Evolutionary conservation across 2,113 vertebrate genomes (phyloP), one percentile per base, ranked within the genome.

Genomic region (Spea bombifrons): DNA sequence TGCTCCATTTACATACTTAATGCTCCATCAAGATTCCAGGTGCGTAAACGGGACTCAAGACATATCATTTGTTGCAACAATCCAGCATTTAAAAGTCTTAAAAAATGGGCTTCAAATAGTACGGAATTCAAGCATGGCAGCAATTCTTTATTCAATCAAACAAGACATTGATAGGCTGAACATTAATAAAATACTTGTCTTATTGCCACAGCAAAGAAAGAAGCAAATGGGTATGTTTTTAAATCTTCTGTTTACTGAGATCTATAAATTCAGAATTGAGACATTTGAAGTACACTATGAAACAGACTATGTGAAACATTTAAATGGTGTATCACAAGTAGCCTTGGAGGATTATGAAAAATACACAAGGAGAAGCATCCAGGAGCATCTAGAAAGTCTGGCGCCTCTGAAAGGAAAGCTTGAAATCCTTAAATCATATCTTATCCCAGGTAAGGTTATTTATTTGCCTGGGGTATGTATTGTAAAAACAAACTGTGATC

Each of bases 371-470:
- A 7, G 55, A 43, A 1, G 13, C 47, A 7, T 52, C 7, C 6
- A 50, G 47, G 63, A 73, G 8, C 63, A 80, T 69, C 77, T 98
- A 75, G 90, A 90, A 89, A 88, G 84, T 81, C 86, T 98, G 8
- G 95, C 96, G 0, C 81, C 88, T 4, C 79, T 95, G 69, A 90
- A 83, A 53, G 96, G 95, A 44, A 83, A 91, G 0, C 69, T 98
- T 66, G 84, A 74, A 1, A 84, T 94, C 61, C 91, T 96, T 47
- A 90, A 68, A 71, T 95, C 97, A 49, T 80, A 90, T 6, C 80
- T 94, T 47, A 94, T 99, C 47, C 92, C 97, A 94, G 97, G 97
- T 98, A 90, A 64, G 76, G 48, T 2, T 30, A 30, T 30, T 30
- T 30, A 30, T 30, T 30, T 30, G 1, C 30, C 30, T 30, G 2